Evolutionary conservation across 2,797 vertebrate species (phyloP).

Genomic region (Pangasius djambal): DNA sequence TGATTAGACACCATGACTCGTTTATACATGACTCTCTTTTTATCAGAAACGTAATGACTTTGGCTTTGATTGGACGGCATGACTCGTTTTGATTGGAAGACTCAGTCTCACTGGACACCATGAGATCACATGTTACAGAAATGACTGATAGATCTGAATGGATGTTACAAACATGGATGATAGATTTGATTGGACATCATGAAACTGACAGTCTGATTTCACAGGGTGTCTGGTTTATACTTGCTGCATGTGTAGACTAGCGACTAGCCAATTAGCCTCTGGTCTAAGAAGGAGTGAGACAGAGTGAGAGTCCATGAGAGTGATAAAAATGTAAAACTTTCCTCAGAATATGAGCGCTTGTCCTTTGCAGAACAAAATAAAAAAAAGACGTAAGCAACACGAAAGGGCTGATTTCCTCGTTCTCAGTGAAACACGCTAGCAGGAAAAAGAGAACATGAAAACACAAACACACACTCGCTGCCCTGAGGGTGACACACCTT

Average conservation of each 20-base stretch:
- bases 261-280: neutral
- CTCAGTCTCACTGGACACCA: neutral
- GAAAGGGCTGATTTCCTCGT: neutral
- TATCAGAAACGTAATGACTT: too few relatives aligned
- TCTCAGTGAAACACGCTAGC: neutral
- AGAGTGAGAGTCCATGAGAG: neutral
- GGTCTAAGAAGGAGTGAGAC: neutral
- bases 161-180: neutral
- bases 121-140: neutral
- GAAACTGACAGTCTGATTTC: neutral
- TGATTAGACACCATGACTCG: neutral
- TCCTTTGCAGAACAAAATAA: neutral
- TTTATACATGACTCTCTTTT: too few relatives aligned
- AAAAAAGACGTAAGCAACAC: neutral
- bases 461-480: neutral
- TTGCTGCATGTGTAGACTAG: neutral
- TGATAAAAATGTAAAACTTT: too few relatives aligned
- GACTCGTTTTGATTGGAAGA: neutral
- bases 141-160: neutral
- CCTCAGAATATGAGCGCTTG: too few relatives aligned
- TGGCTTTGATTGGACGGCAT: too few relatives aligned
- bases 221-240: neutral
- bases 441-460: neutral
- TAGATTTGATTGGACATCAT: neutral
- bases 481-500: neutral